Conservation (phyloP, 2,888 invertebrate genomes). For the Euplexia lucipara region DNA sequence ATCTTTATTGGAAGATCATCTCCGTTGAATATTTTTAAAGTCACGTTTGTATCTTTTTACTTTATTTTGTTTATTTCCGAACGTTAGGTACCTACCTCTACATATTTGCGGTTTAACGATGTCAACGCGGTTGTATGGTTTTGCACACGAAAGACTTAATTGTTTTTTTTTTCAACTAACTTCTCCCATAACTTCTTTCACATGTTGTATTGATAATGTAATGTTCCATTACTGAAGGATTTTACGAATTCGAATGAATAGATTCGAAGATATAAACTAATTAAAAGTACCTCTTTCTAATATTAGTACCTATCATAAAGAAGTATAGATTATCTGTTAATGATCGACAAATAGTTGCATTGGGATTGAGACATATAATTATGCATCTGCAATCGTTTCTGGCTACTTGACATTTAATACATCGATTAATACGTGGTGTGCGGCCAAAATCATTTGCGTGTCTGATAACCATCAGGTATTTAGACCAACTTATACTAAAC, state of each 20-base stretch:
- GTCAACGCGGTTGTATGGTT: neutral
- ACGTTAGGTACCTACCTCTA: conserved; percentile 19
- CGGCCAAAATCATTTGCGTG: neutral
- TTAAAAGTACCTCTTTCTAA: no score
- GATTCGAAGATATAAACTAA: no score
- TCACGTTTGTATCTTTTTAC: conserved; percentile 7
- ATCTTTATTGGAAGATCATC: conserved; percentile 52
- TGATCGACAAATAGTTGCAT: conserved; percentile 10
- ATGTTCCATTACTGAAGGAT: no score
- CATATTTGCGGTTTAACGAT: conserved; percentile 17
- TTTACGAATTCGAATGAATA: no score
- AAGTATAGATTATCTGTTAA: neutral
- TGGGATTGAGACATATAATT: conserved; percentile 12
- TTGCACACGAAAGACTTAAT: neutral
- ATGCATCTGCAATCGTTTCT: conserved; percentile 9
- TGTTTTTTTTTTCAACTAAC: conserved; percentile 19
- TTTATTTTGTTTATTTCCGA: conserved; percentile 18
- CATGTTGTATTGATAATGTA: no score
- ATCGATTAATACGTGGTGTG: conserved; percentile 11
- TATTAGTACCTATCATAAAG: no score
- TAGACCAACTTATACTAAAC: neutral
- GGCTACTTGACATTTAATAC: conserved; percentile 7
- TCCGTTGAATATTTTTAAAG: conserved; percentile 37
- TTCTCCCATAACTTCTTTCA: no score
- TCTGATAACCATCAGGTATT: neutral